These are phyloP conservation scores for Cichlasoma orientale DNA, from an alignment of 2,797 vertebrate genomes.

Conservation along the genomic window DNA sequence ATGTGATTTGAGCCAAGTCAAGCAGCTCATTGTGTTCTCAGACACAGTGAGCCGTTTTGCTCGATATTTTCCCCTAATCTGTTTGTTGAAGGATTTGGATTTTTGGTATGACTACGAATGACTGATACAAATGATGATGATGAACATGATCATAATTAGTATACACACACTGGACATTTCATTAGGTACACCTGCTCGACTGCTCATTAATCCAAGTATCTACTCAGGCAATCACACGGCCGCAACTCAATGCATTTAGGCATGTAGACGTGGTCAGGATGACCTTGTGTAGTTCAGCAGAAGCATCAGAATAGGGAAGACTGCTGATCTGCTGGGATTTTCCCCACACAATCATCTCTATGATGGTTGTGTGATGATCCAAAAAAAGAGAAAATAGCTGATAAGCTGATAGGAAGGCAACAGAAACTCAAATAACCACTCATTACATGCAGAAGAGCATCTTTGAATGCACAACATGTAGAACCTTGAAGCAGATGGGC, in stretches of 20 bases:
- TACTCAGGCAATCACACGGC: background rate
- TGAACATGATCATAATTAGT: background rate
- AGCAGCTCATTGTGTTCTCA: slow-evolving; percentile 52
- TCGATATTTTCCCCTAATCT: slow-evolving; percentile 45
- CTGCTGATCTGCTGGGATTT: background rate
- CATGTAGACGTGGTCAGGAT: accelerated
- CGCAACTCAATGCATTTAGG: background rate
- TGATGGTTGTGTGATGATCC: too few species aligned
- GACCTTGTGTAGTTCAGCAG: background rate
- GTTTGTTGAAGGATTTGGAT: background rate
- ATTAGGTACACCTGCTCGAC: background rate
- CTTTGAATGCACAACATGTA: background rate
- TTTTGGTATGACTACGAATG: background rate
- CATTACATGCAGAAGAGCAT: background rate
- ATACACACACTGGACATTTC: background rate
- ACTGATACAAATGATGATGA: background rate
- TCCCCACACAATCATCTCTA: background rate
- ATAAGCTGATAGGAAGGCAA: background rate
- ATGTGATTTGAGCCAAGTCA: slow-evolving; percentile 45
- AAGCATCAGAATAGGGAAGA: background rate
- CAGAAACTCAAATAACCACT: background rate
- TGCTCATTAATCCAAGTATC: background rate
- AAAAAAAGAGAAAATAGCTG: background rate
- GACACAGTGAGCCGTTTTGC: slow-evolving; percentile 6
- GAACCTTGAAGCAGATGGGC: background rate